phyloP scores from a whole-genome alignment of 1,140 invertebrate genomes.

The Cyphomyrmex costatus region DNA sequence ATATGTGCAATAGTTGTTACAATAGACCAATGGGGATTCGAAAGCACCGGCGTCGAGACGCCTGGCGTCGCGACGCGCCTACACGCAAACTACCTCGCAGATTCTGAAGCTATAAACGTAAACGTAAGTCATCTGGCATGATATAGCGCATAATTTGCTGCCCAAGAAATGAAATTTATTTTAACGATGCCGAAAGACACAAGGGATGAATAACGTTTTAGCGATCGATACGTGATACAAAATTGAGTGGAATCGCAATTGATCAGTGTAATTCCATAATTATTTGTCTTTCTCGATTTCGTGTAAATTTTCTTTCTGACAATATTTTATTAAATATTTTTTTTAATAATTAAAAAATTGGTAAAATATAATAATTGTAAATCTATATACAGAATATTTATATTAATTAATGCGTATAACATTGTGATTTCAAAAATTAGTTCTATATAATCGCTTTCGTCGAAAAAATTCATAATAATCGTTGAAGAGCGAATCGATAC shows the following conservation, averaged over 20 bases:
- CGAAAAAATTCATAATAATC: neutral
- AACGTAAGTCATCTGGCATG: constrained; percentile 30
- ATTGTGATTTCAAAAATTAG: neutral
- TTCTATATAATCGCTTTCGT: neutral
- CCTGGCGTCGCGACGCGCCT: constrained; percentile 60
- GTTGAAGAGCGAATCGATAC: neutral
- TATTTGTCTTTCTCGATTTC: neutral
- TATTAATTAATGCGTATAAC: neutral
- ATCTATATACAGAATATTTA: no score
- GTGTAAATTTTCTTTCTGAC: neutral
- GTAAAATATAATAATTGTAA: neutral
- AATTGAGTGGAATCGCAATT: neutral
- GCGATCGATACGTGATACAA: neutral
- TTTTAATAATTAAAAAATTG: neutral
- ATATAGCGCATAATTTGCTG: constrained; percentile 53
- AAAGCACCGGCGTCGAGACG: constrained; percentile 60
- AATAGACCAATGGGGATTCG: constrained; percentile 81
- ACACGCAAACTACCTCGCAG: constrained; percentile 81
- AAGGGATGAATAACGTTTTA: constrained; percentile 12
- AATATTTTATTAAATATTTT: neutral
- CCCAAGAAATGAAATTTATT: constrained; percentile 17
- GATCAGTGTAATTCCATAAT: neutral
- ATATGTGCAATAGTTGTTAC: constrained; percentile 87
- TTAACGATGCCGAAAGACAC: neutral
- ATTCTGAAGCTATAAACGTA: constrained; percentile 70